Conservation (phyloP, 1,140 invertebrate species). For the Halesus radiatus region DNA sequence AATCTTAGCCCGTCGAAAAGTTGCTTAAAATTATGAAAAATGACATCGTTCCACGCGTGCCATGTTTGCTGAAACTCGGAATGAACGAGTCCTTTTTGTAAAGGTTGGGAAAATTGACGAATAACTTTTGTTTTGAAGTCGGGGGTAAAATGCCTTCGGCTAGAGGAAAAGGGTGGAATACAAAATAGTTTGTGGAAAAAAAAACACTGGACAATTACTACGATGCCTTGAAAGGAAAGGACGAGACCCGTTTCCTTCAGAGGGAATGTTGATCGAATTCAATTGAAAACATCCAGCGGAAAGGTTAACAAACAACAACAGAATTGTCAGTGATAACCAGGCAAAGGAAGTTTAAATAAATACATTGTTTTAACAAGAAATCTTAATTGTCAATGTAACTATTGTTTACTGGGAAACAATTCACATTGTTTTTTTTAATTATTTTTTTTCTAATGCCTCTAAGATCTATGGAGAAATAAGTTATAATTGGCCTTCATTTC, state of each 20-base stretch:
- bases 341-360: no score
- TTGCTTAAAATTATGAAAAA: neutral
- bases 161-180: slow-evolving; percentile 8
- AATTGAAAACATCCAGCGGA: slow-evolving; percentile 14
- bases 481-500: no score
- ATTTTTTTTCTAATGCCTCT: no score
- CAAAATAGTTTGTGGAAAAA: slow-evolving; percentile 14
- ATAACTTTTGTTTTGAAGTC: neutral
- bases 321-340: neutral
- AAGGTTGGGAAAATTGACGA: neutral
- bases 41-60: neutral
- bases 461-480: no score
- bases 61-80: neutral
- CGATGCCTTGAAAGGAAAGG: slow-evolving; percentile 13
- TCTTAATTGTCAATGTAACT: no score
- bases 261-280: slow-evolving; percentile 9
- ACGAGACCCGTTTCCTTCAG: neutral
- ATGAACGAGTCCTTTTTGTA: slow-evolving; percentile 1
- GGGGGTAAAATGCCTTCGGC: slow-evolving; percentile 6
- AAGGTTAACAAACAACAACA: neutral
- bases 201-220: slow-evolving; percentile 28
- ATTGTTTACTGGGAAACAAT: no score
- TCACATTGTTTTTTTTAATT: no score
- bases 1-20: neutral
- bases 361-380: no score